Percentiles rank a stretch among this genome's conserved stretches.
Conservation (phyloP, 2,113 vertebrate species). For the Tragulus kanchil region DNA sequence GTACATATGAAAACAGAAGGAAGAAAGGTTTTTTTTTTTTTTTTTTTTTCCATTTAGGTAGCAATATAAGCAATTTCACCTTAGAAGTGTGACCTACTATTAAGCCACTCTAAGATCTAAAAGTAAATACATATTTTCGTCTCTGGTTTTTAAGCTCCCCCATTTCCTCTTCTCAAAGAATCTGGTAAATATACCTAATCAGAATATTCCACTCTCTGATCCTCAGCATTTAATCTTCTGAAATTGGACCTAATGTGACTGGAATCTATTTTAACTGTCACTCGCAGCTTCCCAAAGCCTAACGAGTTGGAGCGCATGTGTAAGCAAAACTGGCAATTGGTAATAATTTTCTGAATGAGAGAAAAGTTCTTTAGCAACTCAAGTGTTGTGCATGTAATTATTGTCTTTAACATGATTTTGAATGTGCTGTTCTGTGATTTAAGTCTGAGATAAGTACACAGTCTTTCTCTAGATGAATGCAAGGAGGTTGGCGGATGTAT, state of each 20-base stretch:
- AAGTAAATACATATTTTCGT: constrained; percentile 52
- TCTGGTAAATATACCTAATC: constrained; percentile 52
- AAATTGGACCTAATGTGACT: constrained; percentile 53
- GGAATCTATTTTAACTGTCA: constrained; percentile 64
- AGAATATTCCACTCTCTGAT: constrained; percentile 61
- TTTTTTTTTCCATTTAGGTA: background rate
- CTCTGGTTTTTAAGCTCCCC: constrained; percentile 47
- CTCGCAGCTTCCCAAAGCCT: constrained; percentile 20
- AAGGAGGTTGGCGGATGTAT: background rate
- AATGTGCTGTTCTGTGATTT: background rate
- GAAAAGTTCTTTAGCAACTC: constrained; percentile 52
- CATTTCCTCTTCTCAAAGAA: constrained; percentile 34
- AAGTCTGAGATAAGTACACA: constrained; percentile 21
- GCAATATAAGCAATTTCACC: background rate
- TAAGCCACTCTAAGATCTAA: background rate
- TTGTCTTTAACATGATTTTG: constrained; percentile 42
- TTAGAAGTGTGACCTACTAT: background rate
- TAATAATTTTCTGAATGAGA: constrained; percentile 66
- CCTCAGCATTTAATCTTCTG: constrained; percentile 54
- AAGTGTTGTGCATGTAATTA: constrained; percentile 61
- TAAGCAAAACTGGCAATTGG: constrained; percentile 61
- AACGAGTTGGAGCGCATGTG: constrained; percentile 63
- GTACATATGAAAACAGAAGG: constrained; percentile 45
- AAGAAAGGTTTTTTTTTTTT: background rate
- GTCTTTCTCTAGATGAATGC: constrained; percentile 35